Evolutionary conservation across 2,888 invertebrate genomes (phyloP).

Genomic region (Hemicrepidius hirtus): DNA sequence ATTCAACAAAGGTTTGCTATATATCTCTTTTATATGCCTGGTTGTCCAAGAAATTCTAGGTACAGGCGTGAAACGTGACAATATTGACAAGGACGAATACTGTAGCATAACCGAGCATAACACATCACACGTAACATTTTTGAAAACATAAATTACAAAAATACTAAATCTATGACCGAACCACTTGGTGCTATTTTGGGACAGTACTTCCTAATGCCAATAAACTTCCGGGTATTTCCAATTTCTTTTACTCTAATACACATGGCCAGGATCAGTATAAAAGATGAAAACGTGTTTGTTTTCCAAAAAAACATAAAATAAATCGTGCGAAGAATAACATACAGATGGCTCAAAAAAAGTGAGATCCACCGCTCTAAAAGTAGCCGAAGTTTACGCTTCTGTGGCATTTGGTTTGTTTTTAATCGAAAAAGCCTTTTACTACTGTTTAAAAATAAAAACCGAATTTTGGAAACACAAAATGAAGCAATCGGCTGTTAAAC

Average conservation of each 20-base stretch:
- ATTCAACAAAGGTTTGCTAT: slow-evolving; percentile 17
- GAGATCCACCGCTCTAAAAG: slow-evolving; percentile 21
- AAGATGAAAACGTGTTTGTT: slow-evolving; percentile 38
- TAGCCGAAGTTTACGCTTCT: slow-evolving; percentile 32
- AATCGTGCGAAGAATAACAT: slow-evolving; percentile 32
- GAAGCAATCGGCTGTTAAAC: not conserved
- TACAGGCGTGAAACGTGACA: slow-evolving; percentile 23
- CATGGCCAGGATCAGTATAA: slow-evolving; percentile 21
- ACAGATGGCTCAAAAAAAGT: slow-evolving; percentile 25
- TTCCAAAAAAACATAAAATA: slow-evolving; percentile 36
- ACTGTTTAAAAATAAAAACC: slow-evolving; percentile 36
- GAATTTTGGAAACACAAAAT: slow-evolving; percentile 11
- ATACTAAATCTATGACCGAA: too few species aligned
- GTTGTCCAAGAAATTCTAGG: slow-evolving; percentile 20
- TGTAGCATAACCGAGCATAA: not conserved
- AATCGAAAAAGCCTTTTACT: slow-evolving; percentile 31
- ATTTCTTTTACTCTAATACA: not conserved
- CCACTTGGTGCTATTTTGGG: too few species aligned
- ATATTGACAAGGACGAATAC: slow-evolving; percentile 11
- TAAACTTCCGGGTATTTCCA: not conserved
- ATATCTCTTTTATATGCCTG: slow-evolving; percentile 20
- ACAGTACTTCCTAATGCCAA: not conserved
- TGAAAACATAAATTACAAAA: too few species aligned
- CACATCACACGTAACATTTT: too few species aligned
- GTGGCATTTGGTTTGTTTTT: slow-evolving; percentile 36